These are phyloP conservation scores for Mesocentrotus franciscanus DNA, from an alignment of 53 echinoderm and acorn worm genomes.

Conservation along the genomic window DNA sequence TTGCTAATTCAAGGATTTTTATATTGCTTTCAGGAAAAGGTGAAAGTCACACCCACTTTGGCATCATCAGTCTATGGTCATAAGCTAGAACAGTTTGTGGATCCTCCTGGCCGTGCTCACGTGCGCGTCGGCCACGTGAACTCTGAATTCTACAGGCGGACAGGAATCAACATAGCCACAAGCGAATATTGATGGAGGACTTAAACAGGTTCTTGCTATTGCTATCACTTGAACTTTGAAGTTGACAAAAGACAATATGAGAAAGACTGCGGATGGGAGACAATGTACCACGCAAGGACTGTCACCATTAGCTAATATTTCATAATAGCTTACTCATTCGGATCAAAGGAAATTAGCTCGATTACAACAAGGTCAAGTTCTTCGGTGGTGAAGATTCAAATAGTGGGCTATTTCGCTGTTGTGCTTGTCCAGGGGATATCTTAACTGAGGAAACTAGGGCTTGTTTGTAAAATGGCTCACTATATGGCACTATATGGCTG, in stretches of 20 bases:
- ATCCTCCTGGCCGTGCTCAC: slow-evolving; percentile 87
- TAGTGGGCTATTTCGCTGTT: no score
- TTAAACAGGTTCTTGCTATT: background rate
- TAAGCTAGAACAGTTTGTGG: slow-evolving; percentile 76
- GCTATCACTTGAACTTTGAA: no score
- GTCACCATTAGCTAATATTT: background rate
- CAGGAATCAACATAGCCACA: slow-evolving; percentile 83
- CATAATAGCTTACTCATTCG: no score
- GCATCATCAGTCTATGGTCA: slow-evolving; percentile 90
- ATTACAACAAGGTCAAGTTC: no score
- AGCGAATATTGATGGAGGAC: slow-evolving; percentile 26
- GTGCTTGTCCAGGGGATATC: no score
- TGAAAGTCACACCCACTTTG: slow-evolving; percentile 87
- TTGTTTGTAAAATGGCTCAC: no score
- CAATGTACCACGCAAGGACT: background rate
- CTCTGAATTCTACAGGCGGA: slow-evolving; percentile 92
- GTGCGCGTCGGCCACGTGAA: slow-evolving; percentile 92
- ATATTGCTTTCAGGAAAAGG: slow-evolving; percentile 74
- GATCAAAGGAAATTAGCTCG: no score
- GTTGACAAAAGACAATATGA: background rate
- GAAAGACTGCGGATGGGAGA: background rate
- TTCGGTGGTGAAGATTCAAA: no score
- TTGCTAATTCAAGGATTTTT: no score
- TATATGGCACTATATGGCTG: no score
- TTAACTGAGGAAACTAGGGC: no score